Evolutionary conservation across 92 coral and sea anemone species (phyloP).

Genomic region (Chrysogorgia sp.): DNA sequence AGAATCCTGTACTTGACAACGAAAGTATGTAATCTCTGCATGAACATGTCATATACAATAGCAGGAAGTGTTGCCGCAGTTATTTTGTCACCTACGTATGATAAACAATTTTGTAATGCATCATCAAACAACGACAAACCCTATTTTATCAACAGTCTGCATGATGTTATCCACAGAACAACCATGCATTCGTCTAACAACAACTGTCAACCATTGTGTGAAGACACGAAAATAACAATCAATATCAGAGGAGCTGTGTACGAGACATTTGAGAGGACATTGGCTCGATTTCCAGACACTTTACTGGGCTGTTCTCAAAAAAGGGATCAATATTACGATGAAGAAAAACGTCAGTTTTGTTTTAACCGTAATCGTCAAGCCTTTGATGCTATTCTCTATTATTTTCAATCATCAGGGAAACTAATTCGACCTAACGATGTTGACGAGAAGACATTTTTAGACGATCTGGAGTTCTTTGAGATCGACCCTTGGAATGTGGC

Average conservation of each 20-base stretch:
- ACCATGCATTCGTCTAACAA: neutral
- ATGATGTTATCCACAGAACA: slow-evolving; percentile 29
- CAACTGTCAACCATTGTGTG: neutral
- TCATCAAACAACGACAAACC: neutral
- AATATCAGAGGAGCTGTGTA: slow-evolving; percentile 93
- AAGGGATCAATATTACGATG: slow-evolving; percentile 79
- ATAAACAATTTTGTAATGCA: neutral
- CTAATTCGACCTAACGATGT: slow-evolving; percentile 81
- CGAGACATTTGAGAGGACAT: slow-evolving; percentile 91
- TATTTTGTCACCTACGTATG: neutral
- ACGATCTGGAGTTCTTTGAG: slow-evolving; percentile 88
- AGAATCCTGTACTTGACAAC: slow-evolving; percentile 7
- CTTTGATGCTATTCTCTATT: slow-evolving; percentile 90
- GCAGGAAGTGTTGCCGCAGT: slow-evolving; percentile 42
- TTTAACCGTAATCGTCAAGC: slow-evolving; percentile 93
- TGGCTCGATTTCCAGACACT: slow-evolving; percentile 81
- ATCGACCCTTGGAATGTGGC: slow-evolving; percentile 49
- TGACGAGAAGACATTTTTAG: slow-evolving; percentile 74
- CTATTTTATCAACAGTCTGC: neutral
- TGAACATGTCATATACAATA: slow-evolving; percentile 13
- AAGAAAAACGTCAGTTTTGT: slow-evolving; percentile 73
- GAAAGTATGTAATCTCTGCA: neutral
- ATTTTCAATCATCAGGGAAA: slow-evolving; percentile 93
- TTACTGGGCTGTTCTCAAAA: slow-evolving; percentile 85
- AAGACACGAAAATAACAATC: slow-evolving; percentile 33